Evolutionary conservation across 2,888 invertebrate genomes (phyloP).

Genomic region (Idaea dimidiata): DNA sequence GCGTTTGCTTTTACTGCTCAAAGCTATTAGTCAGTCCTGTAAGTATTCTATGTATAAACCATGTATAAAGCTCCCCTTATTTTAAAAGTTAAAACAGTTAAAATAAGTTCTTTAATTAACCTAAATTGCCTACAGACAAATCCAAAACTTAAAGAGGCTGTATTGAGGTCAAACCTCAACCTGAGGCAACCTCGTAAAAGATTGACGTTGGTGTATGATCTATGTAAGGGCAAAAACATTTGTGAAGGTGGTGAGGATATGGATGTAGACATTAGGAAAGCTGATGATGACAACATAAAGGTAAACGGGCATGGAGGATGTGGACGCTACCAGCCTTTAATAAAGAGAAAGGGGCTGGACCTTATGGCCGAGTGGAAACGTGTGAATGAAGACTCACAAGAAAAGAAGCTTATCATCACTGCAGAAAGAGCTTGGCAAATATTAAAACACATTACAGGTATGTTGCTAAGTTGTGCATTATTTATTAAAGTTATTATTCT

Average conservation of each 20-base stretch:
- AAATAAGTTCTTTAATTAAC: background rate
- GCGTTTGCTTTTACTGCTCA: slow-evolving; percentile 99
- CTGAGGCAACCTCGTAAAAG: slow-evolving; percentile 97
- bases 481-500: background rate
- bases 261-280: slow-evolving; percentile 88
- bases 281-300: slow-evolving; percentile 82
- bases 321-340: slow-evolving; percentile 97
- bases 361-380: slow-evolving; percentile 99
- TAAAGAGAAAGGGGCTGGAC: slow-evolving; percentile 94
- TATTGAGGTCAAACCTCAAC: slow-evolving; percentile 98
- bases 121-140: slow-evolving; percentile 83
- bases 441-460: slow-evolving; percentile 92
- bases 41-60: slow-evolving; percentile 57
- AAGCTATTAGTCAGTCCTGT: slow-evolving; percentile 96
- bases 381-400: slow-evolving; percentile 98
- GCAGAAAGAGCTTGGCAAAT: slow-evolving; percentile 99
- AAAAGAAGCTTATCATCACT: slow-evolving; percentile 95
- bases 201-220: slow-evolving; percentile 96
- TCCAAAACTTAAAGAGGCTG: slow-evolving; percentile 95
- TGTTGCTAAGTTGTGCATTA: background rate
- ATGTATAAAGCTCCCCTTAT: background rate
- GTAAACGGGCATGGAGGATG: slow-evolving; percentile 94
- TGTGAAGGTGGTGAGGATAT: slow-evolving; percentile 99
- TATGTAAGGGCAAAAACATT: slow-evolving; percentile 98
- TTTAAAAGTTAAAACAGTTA: too few species aligned